Evolutionary conservation across 2,888 invertebrate genomes (phyloP).

Genomic region (Dasypolia templi): DNA sequence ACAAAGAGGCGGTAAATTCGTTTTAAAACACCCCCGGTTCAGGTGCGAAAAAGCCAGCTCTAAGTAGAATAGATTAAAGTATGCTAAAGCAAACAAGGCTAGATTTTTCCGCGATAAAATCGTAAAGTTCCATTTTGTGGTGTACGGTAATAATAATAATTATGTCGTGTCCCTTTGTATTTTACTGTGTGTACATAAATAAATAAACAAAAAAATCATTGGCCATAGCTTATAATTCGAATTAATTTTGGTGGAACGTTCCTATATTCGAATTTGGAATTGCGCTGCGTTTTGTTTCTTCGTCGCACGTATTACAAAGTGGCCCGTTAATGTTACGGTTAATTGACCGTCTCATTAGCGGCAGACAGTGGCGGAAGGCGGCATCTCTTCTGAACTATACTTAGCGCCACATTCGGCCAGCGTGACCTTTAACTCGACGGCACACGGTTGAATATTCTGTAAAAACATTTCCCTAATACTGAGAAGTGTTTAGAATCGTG

Average conservation of each 20-base stretch:
- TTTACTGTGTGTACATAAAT: no score
- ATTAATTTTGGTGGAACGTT: conserved; percentile 56
- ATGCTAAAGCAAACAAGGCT: conserved; percentile 69
- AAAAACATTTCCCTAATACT: conserved; percentile 58
- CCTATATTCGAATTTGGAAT: conserved; percentile 63
- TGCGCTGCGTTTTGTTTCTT: conserved; percentile 71
- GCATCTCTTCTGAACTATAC: conserved; percentile 71
- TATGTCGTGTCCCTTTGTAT: no score
- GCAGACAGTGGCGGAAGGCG: conserved; percentile 75
- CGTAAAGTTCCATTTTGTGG: conserved; percentile 69
- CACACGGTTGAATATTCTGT: conserved; percentile 66
- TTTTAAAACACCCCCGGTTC: conserved; percentile 84
- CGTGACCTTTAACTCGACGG: conserved; percentile 52
- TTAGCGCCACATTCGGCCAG: conserved; percentile 37
- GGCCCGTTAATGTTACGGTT: conserved; percentile 76
- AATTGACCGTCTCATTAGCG: conserved; percentile 85
- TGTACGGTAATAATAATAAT: conserved; percentile 63
- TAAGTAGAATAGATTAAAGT: conserved; percentile 86
- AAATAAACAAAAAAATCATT: conserved; percentile 9
- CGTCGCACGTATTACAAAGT: conserved; percentile 71
- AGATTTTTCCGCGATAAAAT: conserved; percentile 67
- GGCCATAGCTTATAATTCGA: conserved; percentile 5
- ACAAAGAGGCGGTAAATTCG: conserved; percentile 85
- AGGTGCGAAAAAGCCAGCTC: conserved; percentile 86
- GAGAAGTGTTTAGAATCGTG: conserved; percentile 72